Conservation (phyloP, 2,113 vertebrate species). For the Xiphophorus hellerii region DNA sequence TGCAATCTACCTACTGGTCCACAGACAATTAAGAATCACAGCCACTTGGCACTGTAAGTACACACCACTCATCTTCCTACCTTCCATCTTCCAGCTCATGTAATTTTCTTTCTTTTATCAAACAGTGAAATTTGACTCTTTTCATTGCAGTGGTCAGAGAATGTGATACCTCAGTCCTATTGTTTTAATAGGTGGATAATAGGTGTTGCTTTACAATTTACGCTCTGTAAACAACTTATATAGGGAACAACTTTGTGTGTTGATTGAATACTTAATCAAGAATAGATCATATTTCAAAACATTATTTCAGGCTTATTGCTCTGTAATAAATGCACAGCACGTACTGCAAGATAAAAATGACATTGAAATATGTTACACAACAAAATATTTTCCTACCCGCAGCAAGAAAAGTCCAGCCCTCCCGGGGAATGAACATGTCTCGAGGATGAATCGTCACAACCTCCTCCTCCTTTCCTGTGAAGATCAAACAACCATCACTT, state of each 20-base stretch:
- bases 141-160: not conserved
- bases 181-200: too few relatives aligned
- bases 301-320: not conserved
- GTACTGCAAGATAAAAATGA: not conserved
- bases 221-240: too few relatives aligned
- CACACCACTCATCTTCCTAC: too few relatives aligned
- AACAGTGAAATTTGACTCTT: not conserved
- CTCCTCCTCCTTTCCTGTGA: constrained; percentile 82
- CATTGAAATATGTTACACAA: not conserved
- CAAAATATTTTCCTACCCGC: constrained; percentile 80
- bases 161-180: not conserved
- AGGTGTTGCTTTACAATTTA: not conserved
- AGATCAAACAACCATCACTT: constrained; percentile 22
- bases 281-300: not conserved
- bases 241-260: not conserved
- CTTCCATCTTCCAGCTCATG: too few relatives aligned
- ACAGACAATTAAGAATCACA: too few relatives aligned
- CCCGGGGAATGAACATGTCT: constrained; percentile 82
- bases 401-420: constrained; percentile 86
- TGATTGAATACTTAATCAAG: not conserved
- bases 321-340: not conserved
- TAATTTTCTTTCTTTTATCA: not conserved
- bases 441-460: constrained; percentile 86
- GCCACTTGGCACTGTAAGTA: too few relatives aligned
- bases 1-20: too few relatives aligned